These are phyloP conservation scores for Todiramphus saurophagus DNA, from an alignment of 2,113 vertebrate species.

Conservation along the genomic window DNA sequence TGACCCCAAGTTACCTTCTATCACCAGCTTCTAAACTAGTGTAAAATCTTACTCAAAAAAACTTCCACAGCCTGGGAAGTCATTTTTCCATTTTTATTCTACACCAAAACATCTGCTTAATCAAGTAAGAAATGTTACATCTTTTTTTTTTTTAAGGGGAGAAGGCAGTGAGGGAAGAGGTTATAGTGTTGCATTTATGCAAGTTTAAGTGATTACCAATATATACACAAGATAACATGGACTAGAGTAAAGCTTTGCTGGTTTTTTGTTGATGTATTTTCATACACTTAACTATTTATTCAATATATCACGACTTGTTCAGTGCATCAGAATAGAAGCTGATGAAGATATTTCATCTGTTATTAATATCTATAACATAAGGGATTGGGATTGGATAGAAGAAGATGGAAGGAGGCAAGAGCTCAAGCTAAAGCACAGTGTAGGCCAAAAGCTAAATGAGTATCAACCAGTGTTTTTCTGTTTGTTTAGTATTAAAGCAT, in stretches of 20 bases:
- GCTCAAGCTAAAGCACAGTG: neutral
- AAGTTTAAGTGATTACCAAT: neutral
- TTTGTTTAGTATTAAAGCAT: neutral
- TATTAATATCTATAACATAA: neutral
- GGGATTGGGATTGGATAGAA: neutral
- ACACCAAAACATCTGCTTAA: neutral
- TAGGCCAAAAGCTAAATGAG: neutral
- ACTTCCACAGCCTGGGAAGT: neutral
- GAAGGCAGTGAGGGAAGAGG: neutral
- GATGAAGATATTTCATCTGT: neutral
- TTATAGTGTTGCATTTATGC: neutral
- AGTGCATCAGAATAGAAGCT: neutral
- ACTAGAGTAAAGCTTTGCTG: neutral
- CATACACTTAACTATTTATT: neutral
- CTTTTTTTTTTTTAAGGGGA: neutral
- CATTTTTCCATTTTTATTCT: neutral
- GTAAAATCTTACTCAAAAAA: neutral
- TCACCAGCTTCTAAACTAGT: neutral
- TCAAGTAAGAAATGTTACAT: neutral
- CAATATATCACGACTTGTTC: neutral
- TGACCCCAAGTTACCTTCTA: neutral
- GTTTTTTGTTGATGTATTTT: neutral
- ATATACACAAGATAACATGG: neutral
- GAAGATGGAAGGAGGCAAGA: neutral
- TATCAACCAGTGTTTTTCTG: neutral